Percentiles rank a stretch among this genome's conserved stretches.
phyloP scores from a whole-genome alignment of 2,888 invertebrate species.

The Idaea straminata region DNA sequence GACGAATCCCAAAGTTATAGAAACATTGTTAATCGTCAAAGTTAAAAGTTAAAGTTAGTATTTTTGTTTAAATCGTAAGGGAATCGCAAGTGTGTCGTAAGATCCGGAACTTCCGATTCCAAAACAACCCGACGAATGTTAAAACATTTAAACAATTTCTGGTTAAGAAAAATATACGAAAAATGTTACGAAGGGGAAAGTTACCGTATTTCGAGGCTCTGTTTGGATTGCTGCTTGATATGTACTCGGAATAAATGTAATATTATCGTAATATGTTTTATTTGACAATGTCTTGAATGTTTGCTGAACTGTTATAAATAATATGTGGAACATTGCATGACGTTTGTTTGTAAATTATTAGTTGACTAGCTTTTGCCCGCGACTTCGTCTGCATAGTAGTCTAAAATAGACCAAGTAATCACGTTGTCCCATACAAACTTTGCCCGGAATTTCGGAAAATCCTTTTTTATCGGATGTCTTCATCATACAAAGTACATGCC shows the following conservation, averaged over 20 bases:
- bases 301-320: background rate
- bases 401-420: no score
- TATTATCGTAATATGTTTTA: conserved; percentile 9
- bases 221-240: conserved; percentile 58
- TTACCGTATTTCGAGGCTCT: conserved; percentile 15
- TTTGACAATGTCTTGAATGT: conserved; percentile 18
- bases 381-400: no score
- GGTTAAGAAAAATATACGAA: conserved; percentile 27
- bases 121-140: conserved; percentile 39
- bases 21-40: conserved; percentile 59
- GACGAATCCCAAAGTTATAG: conserved; percentile 42
- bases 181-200: background rate
- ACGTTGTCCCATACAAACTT: no score
- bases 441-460: no score
- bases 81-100: conserved; percentile 64
- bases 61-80: conserved; percentile 62
- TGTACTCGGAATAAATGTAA: conserved; percentile 28
- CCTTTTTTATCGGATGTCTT: no score
- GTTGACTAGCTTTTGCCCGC: background rate
- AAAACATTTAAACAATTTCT: conserved; percentile 53
- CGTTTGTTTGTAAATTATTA: background rate
- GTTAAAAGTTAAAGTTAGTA: conserved; percentile 63
- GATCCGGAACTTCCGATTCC: conserved; percentile 71
- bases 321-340: background rate
- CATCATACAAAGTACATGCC: no score